Percentiles rank a stretch among this genome's conserved stretches.
phyloP scores from a whole-genome alignment of 1,140 invertebrate species.

The Eupristina koningsbergeri region DNA sequence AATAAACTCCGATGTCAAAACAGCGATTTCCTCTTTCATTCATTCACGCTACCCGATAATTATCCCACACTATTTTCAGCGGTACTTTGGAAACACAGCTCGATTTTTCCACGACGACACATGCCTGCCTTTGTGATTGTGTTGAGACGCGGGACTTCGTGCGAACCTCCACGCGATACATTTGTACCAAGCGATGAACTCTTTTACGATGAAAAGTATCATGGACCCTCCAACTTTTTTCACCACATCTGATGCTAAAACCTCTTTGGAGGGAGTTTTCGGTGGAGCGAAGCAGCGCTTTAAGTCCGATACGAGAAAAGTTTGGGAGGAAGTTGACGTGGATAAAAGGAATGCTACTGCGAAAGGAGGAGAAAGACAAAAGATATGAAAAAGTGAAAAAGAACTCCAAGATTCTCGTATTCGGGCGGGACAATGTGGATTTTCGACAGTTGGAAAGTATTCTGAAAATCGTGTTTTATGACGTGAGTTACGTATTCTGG shows the following conservation, averaged over 20 bases:
- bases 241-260: conserved; percentile 43
- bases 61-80: no score
- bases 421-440: conserved; percentile 46
- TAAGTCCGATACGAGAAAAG: conserved; percentile 50
- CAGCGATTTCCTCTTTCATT: neutral
- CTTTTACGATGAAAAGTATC: conserved; percentile 28
- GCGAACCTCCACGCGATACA: no score
- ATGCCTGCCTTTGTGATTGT: neutral
- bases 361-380: neutral
- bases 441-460: conserved; percentile 50
- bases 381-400: conserved; percentile 32
- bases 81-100: no score
- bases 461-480: conserved; percentile 34
- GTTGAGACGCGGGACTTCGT: no score
- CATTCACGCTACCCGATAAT: neutral
- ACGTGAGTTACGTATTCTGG: conserved; percentile 26
- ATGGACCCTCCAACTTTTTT: conserved; percentile 24
- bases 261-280: conserved; percentile 47
- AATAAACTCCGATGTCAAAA: neutral
- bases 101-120: neutral
- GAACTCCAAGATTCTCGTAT: conserved; percentile 27
- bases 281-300: conserved; percentile 45
- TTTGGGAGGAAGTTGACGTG: conserved; percentile 45
- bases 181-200: no score
- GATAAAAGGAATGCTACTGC: conserved; percentile 18